Evolutionary conservation across 2,113 vertebrate species (phyloP).

Genomic region (Crotalus viridis): DNA sequence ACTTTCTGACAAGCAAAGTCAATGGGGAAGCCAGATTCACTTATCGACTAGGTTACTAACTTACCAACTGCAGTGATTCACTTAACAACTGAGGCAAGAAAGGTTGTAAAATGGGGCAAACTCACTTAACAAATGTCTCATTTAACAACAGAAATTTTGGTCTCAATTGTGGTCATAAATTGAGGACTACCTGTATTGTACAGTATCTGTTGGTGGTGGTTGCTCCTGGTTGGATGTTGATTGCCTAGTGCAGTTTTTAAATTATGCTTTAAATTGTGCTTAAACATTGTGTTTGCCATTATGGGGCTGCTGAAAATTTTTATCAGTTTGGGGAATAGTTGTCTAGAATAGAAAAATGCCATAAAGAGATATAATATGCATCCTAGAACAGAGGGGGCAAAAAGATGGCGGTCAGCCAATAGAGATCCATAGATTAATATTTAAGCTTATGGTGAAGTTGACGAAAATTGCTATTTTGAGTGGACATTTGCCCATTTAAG

Average conservation of each 20-base stretch:
- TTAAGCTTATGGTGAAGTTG: neutral
- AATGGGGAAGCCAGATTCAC: neutral
- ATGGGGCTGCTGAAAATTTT: neutral
- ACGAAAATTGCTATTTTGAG: neutral
- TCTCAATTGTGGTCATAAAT: neutral
- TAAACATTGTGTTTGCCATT: neutral
- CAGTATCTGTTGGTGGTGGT: neutral
- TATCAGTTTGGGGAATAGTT: neutral
- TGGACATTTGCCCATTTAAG: neutral
- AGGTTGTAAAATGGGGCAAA: neutral
- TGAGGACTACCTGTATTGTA: neutral
- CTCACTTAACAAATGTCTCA: neutral
- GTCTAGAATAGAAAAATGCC: neutral
- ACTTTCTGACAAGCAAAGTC: neutral
- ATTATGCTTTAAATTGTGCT: neutral
- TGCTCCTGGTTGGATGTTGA: neutral
- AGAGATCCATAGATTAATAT: neutral
- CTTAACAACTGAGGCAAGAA: neutral
- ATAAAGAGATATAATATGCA: neutral
- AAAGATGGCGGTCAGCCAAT: neutral
- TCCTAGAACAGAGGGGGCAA: neutral
- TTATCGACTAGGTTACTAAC: neutral
- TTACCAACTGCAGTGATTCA: neutral
- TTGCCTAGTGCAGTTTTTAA: neutral
- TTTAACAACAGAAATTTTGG: neutral